Conservation (phyloP, 2,888 invertebrate species). For the Apodemia duryi region DNA sequence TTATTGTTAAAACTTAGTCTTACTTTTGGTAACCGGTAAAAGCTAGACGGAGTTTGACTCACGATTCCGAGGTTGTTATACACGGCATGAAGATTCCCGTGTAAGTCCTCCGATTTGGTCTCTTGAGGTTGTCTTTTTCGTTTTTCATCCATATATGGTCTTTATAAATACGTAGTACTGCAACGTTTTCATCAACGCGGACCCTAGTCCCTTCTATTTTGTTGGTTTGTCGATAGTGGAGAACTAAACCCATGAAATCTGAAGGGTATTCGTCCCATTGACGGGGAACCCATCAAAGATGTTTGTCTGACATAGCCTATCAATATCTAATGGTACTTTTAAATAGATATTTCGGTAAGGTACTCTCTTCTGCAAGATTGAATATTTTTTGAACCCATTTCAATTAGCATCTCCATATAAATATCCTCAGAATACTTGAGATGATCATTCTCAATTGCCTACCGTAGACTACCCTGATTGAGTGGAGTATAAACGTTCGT, state of each 20-base stretch:
- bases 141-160: conserved; percentile 6
- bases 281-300: neutral
- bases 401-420: conserved; percentile 1
- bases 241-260: neutral
- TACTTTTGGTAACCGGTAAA: neutral
- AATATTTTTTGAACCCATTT: neutral
- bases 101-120: neutral
- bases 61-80: conserved; percentile 1
- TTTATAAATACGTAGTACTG: conserved; percentile 4
- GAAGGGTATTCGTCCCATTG: neutral
- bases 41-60: conserved; percentile 5
- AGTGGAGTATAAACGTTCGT: neutral
- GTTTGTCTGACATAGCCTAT: neutral
- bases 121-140: conserved; percentile 11
- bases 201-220: conserved; percentile 1
- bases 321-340: neutral
- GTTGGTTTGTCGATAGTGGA: conserved; percentile 10
- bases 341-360: conserved; percentile 8
- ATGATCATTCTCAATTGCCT: conserved; percentile 1
- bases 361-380: neutral
- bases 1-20: no score
- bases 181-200: conserved; percentile 3
- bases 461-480: conserved; percentile 4
- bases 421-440: neutral
- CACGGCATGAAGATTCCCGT: conserved; percentile 6